Conservation (phyloP, 2,113 vertebrate species). For the Varanus komodoensis region DNA sequence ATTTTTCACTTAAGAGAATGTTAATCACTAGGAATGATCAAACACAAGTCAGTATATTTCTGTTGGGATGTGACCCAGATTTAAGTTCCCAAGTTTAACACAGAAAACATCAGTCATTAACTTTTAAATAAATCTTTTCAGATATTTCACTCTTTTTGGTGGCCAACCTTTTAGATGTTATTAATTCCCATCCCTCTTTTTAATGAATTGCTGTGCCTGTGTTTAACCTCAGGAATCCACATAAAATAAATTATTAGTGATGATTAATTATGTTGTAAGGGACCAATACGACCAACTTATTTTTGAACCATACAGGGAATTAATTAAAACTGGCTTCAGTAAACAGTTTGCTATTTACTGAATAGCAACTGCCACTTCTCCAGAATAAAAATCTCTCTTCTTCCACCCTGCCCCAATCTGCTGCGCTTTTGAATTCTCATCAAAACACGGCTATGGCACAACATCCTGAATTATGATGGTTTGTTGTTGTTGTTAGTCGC, state of each 20-base stretch:
- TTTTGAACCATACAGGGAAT: constrained; percentile 48
- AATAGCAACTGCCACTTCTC: neutral
- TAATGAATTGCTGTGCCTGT: constrained; percentile 60
- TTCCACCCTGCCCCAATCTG: neutral
- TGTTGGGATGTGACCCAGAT: constrained; percentile 34
- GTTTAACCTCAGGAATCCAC: constrained; percentile 59
- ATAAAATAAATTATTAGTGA: constrained; percentile 57
- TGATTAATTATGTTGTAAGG: constrained; percentile 65
- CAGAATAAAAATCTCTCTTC: constrained; percentile 10
- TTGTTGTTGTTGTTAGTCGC: neutral
- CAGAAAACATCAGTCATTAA: constrained; percentile 47
- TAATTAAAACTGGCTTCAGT: constrained; percentile 58
- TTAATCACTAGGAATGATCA: constrained; percentile 44
- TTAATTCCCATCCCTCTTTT: constrained; percentile 59
- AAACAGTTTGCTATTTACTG: constrained; percentile 48
- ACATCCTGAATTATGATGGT: constrained; percentile 11
- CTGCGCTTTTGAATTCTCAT: constrained; percentile 21
- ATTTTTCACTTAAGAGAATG: neutral
- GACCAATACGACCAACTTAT: constrained; percentile 56
- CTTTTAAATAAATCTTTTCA: constrained; percentile 60
- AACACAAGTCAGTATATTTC: constrained; percentile 32
- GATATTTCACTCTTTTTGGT: constrained; percentile 41
- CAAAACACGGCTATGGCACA: constrained; percentile 21
- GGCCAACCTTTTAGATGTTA: constrained; percentile 52
- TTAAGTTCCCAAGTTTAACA: constrained; percentile 46